Conservation (phyloP, 2,888 invertebrate species). For the Drosophila cognata region DNA sequence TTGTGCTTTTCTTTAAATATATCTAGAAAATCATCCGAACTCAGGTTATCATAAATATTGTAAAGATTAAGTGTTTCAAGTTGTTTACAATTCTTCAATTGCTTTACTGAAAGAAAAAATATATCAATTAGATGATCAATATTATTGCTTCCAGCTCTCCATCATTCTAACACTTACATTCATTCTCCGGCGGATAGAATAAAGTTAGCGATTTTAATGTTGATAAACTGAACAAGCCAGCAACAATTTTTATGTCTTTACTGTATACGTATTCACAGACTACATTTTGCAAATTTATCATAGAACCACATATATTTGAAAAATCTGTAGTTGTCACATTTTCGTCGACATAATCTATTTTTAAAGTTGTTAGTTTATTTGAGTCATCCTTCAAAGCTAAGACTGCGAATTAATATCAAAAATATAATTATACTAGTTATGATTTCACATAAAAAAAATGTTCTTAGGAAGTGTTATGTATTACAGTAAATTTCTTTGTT, state of each 20-base stretch:
- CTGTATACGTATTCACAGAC: constrained; percentile 3
- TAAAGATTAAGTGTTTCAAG: constrained; percentile 22
- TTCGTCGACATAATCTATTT: constrained; percentile 16
- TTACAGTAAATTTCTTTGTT: too few species aligned
- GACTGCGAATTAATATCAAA: constrained; percentile 5
- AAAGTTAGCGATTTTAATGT: constrained; percentile 20
- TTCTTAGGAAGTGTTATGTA: too few species aligned
- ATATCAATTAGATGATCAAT: background rate
- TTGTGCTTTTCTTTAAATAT: constrained; percentile 17
- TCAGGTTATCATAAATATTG: background rate
- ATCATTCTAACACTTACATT: constrained; percentile 17
- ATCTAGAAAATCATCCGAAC: constrained; percentile 16
- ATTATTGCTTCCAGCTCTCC: background rate
- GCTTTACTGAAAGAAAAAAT: constrained; percentile 13
- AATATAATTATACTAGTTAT: background rate
- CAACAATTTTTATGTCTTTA: constrained; percentile 5
- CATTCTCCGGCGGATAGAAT: constrained; percentile 6
- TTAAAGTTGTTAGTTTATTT: constrained; percentile 24
- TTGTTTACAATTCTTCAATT: constrained; percentile 15
- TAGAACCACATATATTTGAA: constrained; percentile 1
- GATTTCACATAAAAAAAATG: background rate
- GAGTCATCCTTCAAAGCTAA: constrained; percentile 4
- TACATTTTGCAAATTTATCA: constrained; percentile 16
- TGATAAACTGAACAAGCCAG: constrained; percentile 1
- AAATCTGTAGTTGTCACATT: constrained; percentile 14